Conservation (phyloP, 2,113 vertebrate species). For the Osmerus eperlanus region DNA sequence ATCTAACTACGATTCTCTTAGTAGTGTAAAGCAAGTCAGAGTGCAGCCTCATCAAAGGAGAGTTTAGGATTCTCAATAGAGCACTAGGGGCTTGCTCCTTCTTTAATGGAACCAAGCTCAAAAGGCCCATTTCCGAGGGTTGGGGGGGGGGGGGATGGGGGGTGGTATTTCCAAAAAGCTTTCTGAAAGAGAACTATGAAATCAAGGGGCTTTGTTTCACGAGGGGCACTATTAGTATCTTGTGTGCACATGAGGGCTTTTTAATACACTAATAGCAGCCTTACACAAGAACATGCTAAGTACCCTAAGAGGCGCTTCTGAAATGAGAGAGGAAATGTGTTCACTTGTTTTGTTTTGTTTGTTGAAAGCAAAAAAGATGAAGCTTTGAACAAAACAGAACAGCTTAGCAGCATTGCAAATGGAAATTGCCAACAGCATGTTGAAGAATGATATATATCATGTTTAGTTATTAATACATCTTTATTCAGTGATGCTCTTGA, state of each 20-base stretch:
- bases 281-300: slow-evolving; percentile 27
- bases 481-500: background rate
- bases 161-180: slow-evolving; percentile 50
- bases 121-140: slow-evolving; percentile 28
- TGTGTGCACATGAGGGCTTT: slow-evolving; percentile 6
- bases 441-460: slow-evolving; percentile 5
- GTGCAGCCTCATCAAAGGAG: slow-evolving; percentile 60
- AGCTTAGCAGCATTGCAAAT: background rate
- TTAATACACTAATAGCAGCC: slow-evolving; percentile 15
- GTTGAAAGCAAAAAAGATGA: slow-evolving; percentile 18
- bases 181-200: slow-evolving; percentile 49
- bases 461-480: background rate
- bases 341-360: slow-evolving; percentile 11
- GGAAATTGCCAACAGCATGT: slow-evolving; percentile 13
- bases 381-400: background rate
- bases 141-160: slow-evolving; percentile 36
- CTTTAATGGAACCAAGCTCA: slow-evolving; percentile 41
- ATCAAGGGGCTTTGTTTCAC: slow-evolving; percentile 60
- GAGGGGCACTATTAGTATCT: slow-evolving; percentile 27
- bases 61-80: slow-evolving; percentile 54
- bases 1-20: slow-evolving; percentile 14
- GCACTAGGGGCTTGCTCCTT: slow-evolving; percentile 27
- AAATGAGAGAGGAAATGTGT: slow-evolving; percentile 17
- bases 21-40: slow-evolving; percentile 59
- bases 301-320: slow-evolving; percentile 41